phyloP scores from a whole-genome alignment of 2,797 vertebrate species.

The Poecilia gillii region DNA sequence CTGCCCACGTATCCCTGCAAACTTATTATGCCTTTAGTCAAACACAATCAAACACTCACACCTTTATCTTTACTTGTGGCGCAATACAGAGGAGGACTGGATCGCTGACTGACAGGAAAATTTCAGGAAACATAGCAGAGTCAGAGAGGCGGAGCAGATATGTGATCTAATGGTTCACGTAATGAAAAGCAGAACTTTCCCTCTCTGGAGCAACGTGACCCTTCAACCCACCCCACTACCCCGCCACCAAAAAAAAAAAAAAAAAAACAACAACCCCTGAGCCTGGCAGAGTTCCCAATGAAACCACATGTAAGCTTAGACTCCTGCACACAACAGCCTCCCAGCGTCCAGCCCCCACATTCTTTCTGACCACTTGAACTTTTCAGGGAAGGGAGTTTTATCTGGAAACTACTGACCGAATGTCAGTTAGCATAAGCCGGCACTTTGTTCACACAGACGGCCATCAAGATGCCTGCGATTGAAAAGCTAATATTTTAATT shows the following conservation, averaged over 20 bases:
- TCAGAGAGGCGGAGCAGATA: conserved; percentile 67
- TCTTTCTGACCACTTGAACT: conserved; percentile 75
- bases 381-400: conserved; percentile 63
- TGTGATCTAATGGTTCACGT: conserved; percentile 71
- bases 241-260: conserved; percentile 15
- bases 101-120: conserved; percentile 70
- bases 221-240: conserved; percentile 32
- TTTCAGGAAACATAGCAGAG: conserved; percentile 72
- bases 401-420: conserved; percentile 70
- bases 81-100: conserved; percentile 44
- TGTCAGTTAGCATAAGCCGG: conserved; percentile 65
- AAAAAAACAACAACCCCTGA: conserved; percentile 41
- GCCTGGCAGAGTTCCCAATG: conserved; percentile 69
- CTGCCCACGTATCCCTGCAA: background rate
- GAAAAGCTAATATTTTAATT: conserved; percentile 29
- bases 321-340: conserved; percentile 59
- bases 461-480: conserved; percentile 43
- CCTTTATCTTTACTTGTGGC: conserved; percentile 35
- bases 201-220: conserved; percentile 61
- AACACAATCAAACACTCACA: conserved; percentile 36
- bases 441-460: conserved; percentile 63
- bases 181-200: conserved; percentile 80
- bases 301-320: conserved; percentile 69
- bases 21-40: conserved; percentile 57
- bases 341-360: conserved; percentile 60